Conservation (phyloP, 1,140 invertebrate genomes). For the Chlorops oryzae region DNA sequence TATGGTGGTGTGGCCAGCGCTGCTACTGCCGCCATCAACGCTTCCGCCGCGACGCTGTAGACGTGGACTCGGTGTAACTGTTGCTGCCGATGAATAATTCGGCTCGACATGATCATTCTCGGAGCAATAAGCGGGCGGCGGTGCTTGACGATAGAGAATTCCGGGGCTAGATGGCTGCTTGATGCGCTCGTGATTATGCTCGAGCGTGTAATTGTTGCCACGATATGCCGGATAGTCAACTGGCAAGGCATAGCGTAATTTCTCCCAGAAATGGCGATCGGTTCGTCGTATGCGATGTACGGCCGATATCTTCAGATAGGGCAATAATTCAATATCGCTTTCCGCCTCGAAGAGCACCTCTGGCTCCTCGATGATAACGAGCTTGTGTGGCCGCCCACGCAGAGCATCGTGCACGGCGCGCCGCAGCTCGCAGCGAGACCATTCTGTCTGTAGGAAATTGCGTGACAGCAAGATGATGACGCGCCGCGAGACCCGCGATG, state of each 20-base stretch:
- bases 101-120: slow-evolving; percentile 49
- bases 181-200: slow-evolving; percentile 56
- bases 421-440: slow-evolving; percentile 76
- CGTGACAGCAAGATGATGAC: slow-evolving; percentile 72
- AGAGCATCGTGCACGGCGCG: slow-evolving; percentile 77
- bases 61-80: slow-evolving; percentile 57
- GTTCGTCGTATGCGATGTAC: slow-evolving; percentile 76
- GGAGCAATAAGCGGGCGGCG: slow-evolving; percentile 47
- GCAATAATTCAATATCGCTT: slow-evolving; percentile 76
- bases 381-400: slow-evolving; percentile 68
- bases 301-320: slow-evolving; percentile 81
- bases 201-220: slow-evolving; percentile 57
- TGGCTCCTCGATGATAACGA: slow-evolving; percentile 78
- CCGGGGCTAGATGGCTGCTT: slow-evolving; percentile 54
- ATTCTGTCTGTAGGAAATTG: slow-evolving; percentile 78
- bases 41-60: slow-evolving; percentile 53
- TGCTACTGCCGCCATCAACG: no score
- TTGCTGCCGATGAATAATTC: slow-evolving; percentile 58
- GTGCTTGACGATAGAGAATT: slow-evolving; percentile 42
- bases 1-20: slow-evolving; percentile 46
- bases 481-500: slow-evolving; percentile 75
- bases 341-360: slow-evolving; percentile 66
- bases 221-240: slow-evolving; percentile 52
- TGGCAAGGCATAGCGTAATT: slow-evolving; percentile 81
- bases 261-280: slow-evolving; percentile 86